phyloP scores from a whole-genome alignment of 2,113 vertebrate genomes.

The Hydrochoerus hydrochaeris region DNA sequence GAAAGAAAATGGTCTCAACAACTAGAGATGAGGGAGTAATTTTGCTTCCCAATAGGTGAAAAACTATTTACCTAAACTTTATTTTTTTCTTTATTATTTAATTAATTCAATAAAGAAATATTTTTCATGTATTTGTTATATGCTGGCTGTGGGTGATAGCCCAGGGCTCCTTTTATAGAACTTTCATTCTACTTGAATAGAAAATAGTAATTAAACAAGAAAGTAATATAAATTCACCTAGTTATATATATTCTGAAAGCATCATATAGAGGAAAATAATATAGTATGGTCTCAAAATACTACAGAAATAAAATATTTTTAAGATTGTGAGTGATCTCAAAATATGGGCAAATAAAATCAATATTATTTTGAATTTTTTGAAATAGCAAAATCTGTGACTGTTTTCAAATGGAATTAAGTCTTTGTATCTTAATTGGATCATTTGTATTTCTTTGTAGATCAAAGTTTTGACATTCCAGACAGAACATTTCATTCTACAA shows the following conservation, averaged over 20 bases:
- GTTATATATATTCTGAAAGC: not conserved
- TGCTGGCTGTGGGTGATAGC: not conserved
- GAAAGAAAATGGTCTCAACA: not conserved
- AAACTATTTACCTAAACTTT: not conserved
- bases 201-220: not conserved
- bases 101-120: not conserved
- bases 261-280: slow-evolving; percentile 21
- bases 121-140: not conserved
- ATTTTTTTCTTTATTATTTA: slow-evolving; percentile 6
- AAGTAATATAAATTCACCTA: slow-evolving; percentile 6
- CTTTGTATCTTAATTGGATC: slow-evolving; percentile 46
- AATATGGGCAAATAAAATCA: slow-evolving; percentile 12
- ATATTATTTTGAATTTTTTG: slow-evolving; percentile 13
- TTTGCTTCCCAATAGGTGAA: not conserved
- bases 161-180: not conserved
- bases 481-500: slow-evolving; percentile 99
- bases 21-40: not conserved
- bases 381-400: not conserved
- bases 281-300: not conserved
- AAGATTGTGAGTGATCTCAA: slow-evolving; percentile 1
- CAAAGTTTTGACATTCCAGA: slow-evolving; percentile 99
- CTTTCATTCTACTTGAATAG: not conserved
- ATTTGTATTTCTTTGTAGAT: slow-evolving; percentile 90
- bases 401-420: slow-evolving; percentile 2
- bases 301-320: slow-evolving; percentile 42